Evolutionary conservation across 2,888 invertebrate genomes (phyloP), one percentile per base, ranked within the genome.

Genomic region (Psococerastis gibbosa): DNA sequence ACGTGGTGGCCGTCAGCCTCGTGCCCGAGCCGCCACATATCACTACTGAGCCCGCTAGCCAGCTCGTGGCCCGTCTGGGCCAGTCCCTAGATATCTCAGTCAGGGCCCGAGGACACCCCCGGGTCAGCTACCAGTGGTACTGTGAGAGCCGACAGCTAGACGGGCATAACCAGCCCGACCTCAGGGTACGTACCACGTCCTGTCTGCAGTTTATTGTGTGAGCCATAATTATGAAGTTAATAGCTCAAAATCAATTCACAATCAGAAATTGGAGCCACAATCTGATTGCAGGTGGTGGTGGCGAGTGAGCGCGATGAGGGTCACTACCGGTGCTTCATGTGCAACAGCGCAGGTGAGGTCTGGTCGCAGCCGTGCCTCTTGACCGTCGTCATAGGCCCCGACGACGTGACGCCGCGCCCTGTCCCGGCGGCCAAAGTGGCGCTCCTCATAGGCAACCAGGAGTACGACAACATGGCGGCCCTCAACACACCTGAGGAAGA

Each of bases 371-470:
- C 32, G 49, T 46, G 20, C 43, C 3, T 42, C 44, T 18, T 35
- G 34, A 3, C 35, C 38, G 22, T 41, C 31, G 22, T 31, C 41
- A 16, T 22, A 45, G 33, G 46, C 32, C 27, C 27, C 27, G 27
- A 27, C 11, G 27, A 27, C 11, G 6, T 27, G 27, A 27, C 6
- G 27, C 20, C 22, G 17, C 1, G 47, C 6, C 43, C 43, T 16
- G 45, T 49, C 13, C 47, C 52, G 5, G 47, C 45, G 8, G 51
- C 52, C 42, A 57, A 57, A 49, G 47, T 57, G 20, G 57, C 57
- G 18, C 47, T 57, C 22, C 46, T 57, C 16, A 56, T 57, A 27
- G 55, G 50, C 6, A 57, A 56, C 47, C 48, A 52, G 22, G 45
- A 47, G 2, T 57, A 57, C 33, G 42, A 46, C 5, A 44, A 53